Conservation (phyloP, 1,140 invertebrate species). For the Achroia grisella region DNA sequence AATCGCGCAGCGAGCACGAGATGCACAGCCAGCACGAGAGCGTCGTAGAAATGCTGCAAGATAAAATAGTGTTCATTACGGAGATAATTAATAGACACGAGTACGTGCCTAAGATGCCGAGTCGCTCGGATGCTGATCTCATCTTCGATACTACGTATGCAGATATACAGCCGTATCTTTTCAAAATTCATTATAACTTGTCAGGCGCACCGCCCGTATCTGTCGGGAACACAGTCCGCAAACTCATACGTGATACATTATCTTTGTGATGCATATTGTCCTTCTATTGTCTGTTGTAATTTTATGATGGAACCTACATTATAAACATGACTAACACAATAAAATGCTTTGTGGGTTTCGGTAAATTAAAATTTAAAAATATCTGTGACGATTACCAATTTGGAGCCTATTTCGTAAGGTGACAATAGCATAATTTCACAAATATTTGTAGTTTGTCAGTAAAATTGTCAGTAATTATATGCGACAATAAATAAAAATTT, state of each 20-base stretch:
- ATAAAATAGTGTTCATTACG: conserved; percentile 94
- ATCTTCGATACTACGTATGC: conserved; percentile 94
- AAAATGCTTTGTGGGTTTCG: too few relatives aligned
- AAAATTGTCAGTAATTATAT: too few relatives aligned
- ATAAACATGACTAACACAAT: too few relatives aligned
- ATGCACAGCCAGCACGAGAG: conserved; percentile 90
- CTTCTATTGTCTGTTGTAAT: not conserved
- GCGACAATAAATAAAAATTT: too few relatives aligned
- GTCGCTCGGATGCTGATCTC: conserved; percentile 91
- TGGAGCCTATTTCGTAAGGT: too few relatives aligned
- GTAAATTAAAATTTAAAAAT: too few relatives aligned
- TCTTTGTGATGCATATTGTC: conserved; percentile 75
- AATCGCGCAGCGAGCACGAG: conserved; percentile 90
- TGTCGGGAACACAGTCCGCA: conserved; percentile 90
- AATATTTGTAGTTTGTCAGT: too few relatives aligned
- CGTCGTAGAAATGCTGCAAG: conserved; percentile 92
- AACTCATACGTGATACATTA: conserved; percentile 91
- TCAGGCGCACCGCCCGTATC: conserved; percentile 81
- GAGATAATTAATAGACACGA: conserved; percentile 96
- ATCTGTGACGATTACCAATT: too few relatives aligned
- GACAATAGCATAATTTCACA: too few relatives aligned
- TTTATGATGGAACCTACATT: too few relatives aligned
- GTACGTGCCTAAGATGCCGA: conserved; percentile 96
- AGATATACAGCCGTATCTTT: conserved; percentile 97
- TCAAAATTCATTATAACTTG: conserved; percentile 88